A percentile compares a stretch with the other conserved stretches of the same genome.
Evolutionary conservation across 1,140 invertebrate genomes (phyloP).

Genomic region (Batillaria attramentaria): DNA sequence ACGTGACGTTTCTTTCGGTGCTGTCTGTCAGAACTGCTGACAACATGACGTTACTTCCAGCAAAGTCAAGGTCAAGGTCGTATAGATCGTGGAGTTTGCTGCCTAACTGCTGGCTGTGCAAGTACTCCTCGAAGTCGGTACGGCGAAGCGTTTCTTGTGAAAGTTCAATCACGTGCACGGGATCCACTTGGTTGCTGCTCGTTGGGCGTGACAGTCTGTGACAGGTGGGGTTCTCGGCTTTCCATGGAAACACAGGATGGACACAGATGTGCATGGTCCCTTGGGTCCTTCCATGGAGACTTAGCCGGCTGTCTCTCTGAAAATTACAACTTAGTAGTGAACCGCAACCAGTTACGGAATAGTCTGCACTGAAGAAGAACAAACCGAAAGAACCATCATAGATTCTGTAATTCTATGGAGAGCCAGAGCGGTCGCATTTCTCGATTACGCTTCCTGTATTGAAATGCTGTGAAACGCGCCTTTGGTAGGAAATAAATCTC

Average conservation of each 20-base stretch:
- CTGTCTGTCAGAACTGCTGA: conserved; percentile 29
- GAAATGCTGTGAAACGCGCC: background rate
- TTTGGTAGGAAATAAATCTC: too few relatives aligned
- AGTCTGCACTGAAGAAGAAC: background rate
- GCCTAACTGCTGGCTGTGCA: conserved; percentile 29
- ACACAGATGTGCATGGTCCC: conserved; percentile 10
- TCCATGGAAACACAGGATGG: background rate
- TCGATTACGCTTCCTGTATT: background rate
- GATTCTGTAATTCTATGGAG: too few relatives aligned
- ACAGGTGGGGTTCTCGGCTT: background rate
- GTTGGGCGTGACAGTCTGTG: background rate
- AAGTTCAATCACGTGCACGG: conserved; percentile 22
- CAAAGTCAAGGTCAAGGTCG: conserved; percentile 38
- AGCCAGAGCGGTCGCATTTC: conserved; percentile 18
- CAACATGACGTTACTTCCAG: conserved; percentile 11
- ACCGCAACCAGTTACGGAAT: background rate
- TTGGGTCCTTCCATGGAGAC: background rate
- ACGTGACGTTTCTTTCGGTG: conserved; percentile 21
- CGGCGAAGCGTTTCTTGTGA: background rate
- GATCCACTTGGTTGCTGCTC: background rate
- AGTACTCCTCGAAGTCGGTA: background rate
- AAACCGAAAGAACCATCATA: too few relatives aligned
- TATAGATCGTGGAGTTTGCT: conserved; percentile 26
- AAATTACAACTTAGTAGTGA: background rate
- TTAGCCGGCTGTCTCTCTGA: background rate